A percentile compares a stretch with the other conserved stretches of the same genome.
Conservation (phyloP, 1,140 invertebrate species). For the Drosophila pandora region DNA sequence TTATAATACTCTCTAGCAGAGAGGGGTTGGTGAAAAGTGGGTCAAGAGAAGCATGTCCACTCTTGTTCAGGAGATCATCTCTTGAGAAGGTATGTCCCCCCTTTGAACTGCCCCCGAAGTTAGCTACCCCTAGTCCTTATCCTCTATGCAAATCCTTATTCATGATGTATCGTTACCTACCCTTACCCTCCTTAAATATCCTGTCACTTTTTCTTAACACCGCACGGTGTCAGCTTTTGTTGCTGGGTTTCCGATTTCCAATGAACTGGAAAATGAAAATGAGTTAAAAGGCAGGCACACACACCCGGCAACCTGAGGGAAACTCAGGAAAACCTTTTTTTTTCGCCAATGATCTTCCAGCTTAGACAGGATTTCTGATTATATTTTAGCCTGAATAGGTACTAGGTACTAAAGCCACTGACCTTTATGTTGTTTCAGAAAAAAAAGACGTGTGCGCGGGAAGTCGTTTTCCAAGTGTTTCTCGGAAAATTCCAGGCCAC, state of each 20-base stretch:
- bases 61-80: too few species aligned
- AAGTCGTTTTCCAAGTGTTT: conserved; percentile 53
- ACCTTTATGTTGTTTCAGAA: conserved; percentile 7
- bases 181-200: conserved; percentile 2
- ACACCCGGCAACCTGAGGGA: conserved; percentile 20
- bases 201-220: conserved; percentile 59
- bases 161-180: background rate
- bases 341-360: conserved; percentile 32
- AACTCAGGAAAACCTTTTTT: too few species aligned
- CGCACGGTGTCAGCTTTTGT: conserved; percentile 49
- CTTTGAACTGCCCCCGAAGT: too few species aligned
- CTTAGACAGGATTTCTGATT: conserved; percentile 23
- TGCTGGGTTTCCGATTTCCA: conserved; percentile 52
- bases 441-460: conserved; percentile 29
- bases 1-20: too few species aligned
- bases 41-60: too few species aligned
- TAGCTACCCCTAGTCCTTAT: too few species aligned
- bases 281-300: conserved; percentile 25
- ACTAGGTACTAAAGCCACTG: background rate
- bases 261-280: conserved; percentile 64
- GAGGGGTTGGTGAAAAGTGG: too few species aligned
- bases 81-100: too few species aligned
- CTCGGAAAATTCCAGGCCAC: conserved; percentile 40
- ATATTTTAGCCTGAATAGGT: conserved; percentile 19
- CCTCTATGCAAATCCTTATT: conserved; percentile 37